A percentile compares a stretch with the other conserved stretches of the same genome.
These are phyloP conservation scores for Puntigrus tetrazona DNA, from an alignment of 2,113 vertebrate genomes.

Conservation along the genomic window DNA sequence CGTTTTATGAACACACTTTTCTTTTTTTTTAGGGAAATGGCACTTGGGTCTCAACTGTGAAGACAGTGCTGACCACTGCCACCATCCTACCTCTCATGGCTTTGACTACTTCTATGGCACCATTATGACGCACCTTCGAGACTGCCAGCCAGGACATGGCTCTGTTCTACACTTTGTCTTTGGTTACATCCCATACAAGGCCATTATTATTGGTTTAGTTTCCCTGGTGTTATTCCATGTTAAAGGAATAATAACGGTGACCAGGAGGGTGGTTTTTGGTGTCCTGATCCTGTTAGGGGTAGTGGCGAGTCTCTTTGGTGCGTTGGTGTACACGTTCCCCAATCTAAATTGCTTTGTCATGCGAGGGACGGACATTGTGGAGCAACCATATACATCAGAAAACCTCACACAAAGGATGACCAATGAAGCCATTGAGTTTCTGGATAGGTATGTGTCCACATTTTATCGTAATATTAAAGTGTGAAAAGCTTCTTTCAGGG, in stretches of 20 bases:
- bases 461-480: neutral
- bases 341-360: conserved; percentile 87
- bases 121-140: conserved; percentile 80
- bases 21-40: conserved; percentile 82
- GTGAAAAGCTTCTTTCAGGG: neutral
- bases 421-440: conserved; percentile 74
- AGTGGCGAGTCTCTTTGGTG: neutral
- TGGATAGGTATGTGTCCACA: conserved; percentile 71
- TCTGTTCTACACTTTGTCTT: conserved; percentile 67
- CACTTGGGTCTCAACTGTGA: conserved; percentile 87
- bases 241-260: conserved; percentile 58
- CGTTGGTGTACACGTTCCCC: conserved; percentile 72
- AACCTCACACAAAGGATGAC: conserved; percentile 85
- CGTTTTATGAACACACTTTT: neutral
- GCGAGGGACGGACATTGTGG: conserved; percentile 72
- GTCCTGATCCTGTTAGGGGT: conserved; percentile 44
- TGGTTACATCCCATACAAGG: conserved; percentile 54
- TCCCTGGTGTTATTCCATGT: conserved; percentile 59
- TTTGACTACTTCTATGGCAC: conserved; percentile 87
- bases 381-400: conserved; percentile 80
- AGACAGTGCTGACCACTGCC: conserved; percentile 82
- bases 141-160: conserved; percentile 82
- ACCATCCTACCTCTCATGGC: conserved; percentile 85
- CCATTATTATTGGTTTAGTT: conserved; percentile 49
- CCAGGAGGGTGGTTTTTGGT: conserved; percentile 39